phyloP scores from a whole-genome alignment of 2,797 vertebrate genomes.

The Aotus griseimembra region DNA sequence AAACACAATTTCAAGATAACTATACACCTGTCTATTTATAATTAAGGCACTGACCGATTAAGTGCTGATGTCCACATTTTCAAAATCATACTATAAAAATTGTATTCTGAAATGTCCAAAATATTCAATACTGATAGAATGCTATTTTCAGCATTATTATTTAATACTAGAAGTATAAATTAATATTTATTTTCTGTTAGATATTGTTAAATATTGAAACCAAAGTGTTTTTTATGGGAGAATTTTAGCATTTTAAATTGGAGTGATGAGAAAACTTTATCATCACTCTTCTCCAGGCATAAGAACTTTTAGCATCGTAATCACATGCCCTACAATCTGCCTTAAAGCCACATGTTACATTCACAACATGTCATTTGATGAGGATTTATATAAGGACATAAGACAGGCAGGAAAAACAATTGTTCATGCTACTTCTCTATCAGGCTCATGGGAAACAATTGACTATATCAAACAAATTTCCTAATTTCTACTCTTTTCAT shows the following conservation, averaged over 20 bases:
- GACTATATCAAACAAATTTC: background rate
- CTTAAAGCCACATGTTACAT: background rate
- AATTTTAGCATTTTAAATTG: constrained; percentile 16
- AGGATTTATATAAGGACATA: background rate
- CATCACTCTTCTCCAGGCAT: background rate
- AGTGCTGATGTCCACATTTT: background rate
- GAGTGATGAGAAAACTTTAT: background rate
- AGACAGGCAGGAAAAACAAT: background rate
- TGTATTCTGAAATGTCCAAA: background rate
- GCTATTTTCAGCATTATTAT: background rate
- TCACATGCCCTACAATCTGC: background rate
- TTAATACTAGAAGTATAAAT: background rate
- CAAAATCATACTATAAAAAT: background rate
- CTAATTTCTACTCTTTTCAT: background rate
- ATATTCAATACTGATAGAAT: background rate
- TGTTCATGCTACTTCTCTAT: background rate
- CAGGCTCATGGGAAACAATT: background rate
- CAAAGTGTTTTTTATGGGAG: background rate
- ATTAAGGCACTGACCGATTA: background rate
- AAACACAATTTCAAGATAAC: background rate
- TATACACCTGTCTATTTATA: background rate
- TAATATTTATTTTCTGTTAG: background rate
- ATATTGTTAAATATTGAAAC: background rate
- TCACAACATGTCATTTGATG: background rate
- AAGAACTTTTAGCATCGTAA: background rate